A percentile compares a stretch with the other conserved stretches of the same genome.
phyloP scores from a whole-genome alignment of 2,888 invertebrate genomes.

The Perithous albicinctus region DNA sequence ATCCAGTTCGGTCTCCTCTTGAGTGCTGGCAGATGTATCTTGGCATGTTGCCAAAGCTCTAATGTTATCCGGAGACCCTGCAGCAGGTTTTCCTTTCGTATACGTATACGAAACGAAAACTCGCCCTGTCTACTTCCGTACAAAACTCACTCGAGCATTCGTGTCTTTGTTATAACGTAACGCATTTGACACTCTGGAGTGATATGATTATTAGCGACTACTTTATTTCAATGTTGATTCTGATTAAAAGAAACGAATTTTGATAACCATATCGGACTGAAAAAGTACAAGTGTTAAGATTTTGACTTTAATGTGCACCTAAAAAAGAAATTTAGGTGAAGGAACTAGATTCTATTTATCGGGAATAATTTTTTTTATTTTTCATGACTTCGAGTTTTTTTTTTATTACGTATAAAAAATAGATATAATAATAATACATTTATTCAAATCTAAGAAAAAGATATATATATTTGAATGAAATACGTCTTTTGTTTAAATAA shows the following conservation, averaged over 20 bases:
- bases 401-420: too few relatives aligned
- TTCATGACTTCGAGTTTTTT: too few relatives aligned
- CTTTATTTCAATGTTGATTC: background rate
- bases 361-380: too few relatives aligned
- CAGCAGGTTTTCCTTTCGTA: too few relatives aligned
- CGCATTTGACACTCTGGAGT: constrained; percentile 24
- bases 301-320: too few relatives aligned
- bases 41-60: constrained; percentile 79
- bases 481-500: too few relatives aligned
- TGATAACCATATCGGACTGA: background rate
- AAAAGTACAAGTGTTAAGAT: background rate
- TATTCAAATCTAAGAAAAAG: too few relatives aligned
- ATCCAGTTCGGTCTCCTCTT: constrained; percentile 38
- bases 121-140: too few relatives aligned
- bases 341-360: too few relatives aligned
- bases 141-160: background rate
- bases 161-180: background rate
- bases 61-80: constrained; percentile 76
- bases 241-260: background rate
- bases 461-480: too few relatives aligned
- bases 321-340: too few relatives aligned
- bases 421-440: too few relatives aligned
- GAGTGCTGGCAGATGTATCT: constrained; percentile 78
- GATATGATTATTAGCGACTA: background rate
- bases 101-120: constrained; percentile 68